These are phyloP conservation scores for Euborellia annulipes DNA, from an alignment of 1,140 invertebrate genomes.

Conservation along the genomic window DNA sequence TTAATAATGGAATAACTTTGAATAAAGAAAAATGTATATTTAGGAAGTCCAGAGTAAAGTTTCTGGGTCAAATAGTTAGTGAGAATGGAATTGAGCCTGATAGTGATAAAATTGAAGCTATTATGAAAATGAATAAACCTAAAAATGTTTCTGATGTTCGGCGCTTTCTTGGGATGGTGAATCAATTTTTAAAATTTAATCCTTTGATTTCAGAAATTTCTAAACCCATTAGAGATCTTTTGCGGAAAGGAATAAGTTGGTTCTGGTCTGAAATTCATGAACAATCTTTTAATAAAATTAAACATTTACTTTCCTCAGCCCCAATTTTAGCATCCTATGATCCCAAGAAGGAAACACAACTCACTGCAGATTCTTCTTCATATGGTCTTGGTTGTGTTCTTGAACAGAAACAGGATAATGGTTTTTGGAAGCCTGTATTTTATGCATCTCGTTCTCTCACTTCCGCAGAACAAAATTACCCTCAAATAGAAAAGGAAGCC, in stretches of 20 bases:
- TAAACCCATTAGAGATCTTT: slow-evolving; percentile 20
- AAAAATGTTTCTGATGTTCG: slow-evolving; percentile 19
- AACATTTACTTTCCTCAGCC: slow-evolving; percentile 8
- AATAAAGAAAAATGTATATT: slow-evolving; percentile 10
- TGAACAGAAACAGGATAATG: too few species aligned
- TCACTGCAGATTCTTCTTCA: too few species aligned
- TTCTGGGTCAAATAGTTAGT: slow-evolving; percentile 23
- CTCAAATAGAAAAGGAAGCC: too few species aligned
- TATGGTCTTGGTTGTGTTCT: too few species aligned
- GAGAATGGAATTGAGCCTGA: slow-evolving; percentile 22
- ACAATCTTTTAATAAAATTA: slow-evolving; percentile 19
- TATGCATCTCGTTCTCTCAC: too few species aligned
- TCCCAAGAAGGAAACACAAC: too few species aligned
- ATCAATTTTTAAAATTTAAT: background rate
- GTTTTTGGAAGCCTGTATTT: too few species aligned
- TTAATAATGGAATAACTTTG: too few species aligned
- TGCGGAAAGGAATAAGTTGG: slow-evolving; percentile 21
- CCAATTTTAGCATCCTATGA: slow-evolving; percentile 19
- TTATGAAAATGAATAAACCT: slow-evolving; percentile 18
- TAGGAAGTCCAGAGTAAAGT: slow-evolving; percentile 9
- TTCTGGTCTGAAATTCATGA: slow-evolving; percentile 21
- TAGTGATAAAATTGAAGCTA: slow-evolving; percentile 14
- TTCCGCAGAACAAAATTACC: too few species aligned
- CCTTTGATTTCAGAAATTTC: too few species aligned
- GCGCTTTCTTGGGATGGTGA: slow-evolving; percentile 21